These are phyloP conservation scores for Fopius arisanus DNA, from an alignment of 1,140 invertebrate genomes.

Conservation along the genomic window DNA sequence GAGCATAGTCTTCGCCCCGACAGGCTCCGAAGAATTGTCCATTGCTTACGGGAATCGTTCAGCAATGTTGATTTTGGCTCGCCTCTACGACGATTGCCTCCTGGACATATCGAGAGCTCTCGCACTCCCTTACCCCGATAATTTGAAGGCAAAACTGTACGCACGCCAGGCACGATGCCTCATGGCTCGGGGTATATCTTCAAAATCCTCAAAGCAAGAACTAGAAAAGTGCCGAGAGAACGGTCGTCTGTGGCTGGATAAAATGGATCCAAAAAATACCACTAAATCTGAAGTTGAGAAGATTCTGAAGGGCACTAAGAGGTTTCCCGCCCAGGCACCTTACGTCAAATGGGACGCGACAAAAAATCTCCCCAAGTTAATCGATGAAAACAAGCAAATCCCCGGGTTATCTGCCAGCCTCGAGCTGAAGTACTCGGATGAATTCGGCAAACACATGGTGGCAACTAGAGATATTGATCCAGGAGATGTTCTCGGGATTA, in stretches of 20 bases:
- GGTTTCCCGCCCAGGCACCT: neutral
- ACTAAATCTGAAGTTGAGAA: neutral
- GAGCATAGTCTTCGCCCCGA: neutral
- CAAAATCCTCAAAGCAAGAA: neutral
- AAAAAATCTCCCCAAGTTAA: neutral
- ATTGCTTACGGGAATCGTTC: neutral
- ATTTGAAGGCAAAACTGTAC: constrained; percentile 21
- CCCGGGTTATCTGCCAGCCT: constrained; percentile 20
- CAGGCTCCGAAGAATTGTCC: neutral
- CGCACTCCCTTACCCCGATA: constrained; percentile 9
- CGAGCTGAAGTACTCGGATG: constrained; percentile 38
- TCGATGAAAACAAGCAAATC: constrained; percentile 23
- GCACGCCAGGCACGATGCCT: constrained; percentile 18
- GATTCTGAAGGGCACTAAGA: neutral
- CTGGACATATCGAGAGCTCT: constrained; percentile 26
- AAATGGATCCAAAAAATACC: constrained; percentile 6
- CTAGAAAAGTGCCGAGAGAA: neutral
- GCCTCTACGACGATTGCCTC: constrained; percentile 16
- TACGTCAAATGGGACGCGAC: constrained; percentile 2
- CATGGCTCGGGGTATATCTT: neutral
- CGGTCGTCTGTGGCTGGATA: neutral
- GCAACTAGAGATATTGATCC: constrained; percentile 70
- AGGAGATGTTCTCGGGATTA: constrained; percentile 80
- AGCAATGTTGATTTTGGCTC: neutral
- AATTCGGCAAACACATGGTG: constrained; percentile 70